Evolutionary conservation across 2,888 invertebrate genomes (phyloP).

Genomic region (Notocelia uddmanniana): DNA sequence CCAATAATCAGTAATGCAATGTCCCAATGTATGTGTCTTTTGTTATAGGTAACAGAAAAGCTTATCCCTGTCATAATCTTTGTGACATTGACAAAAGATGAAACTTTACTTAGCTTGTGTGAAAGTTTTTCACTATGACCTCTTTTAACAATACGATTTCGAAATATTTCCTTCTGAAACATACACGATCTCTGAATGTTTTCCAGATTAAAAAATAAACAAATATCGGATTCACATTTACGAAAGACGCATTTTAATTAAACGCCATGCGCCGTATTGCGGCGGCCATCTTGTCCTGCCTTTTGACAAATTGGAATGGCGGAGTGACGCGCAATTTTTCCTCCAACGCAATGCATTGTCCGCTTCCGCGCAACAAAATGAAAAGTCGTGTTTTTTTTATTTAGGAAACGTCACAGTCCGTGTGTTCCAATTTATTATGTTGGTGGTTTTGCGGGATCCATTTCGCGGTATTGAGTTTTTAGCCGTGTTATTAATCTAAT

Average conservation of each 20-base stretch:
- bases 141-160: background rate
- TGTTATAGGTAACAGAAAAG: too few relatives aligned
- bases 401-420: constrained; percentile 68
- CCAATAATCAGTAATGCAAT: background rate
- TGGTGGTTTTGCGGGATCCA: constrained; percentile 66
- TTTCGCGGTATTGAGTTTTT: constrained; percentile 72
- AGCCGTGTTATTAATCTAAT: constrained; percentile 25
- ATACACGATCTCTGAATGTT: background rate
- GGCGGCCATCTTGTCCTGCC: constrained; percentile 81
- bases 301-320: constrained; percentile 84
- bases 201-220: constrained; percentile 1
- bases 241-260: constrained; percentile 83
- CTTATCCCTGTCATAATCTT: too few relatives aligned
- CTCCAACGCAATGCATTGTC: constrained; percentile 73
- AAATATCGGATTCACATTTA: constrained; percentile 21
- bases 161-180: background rate
- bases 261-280: constrained; percentile 80
- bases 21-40: too few relatives aligned
- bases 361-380: constrained; percentile 83
- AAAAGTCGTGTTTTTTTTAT: constrained; percentile 80
- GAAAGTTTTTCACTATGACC: too few relatives aligned
- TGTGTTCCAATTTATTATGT: constrained; percentile 50
- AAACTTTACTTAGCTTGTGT: too few relatives aligned
- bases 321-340: constrained; percentile 86
- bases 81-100: too few relatives aligned